Evolutionary conservation across 2,888 invertebrate genomes (phyloP), one percentile per base, ranked within the genome.

Genomic region (Archips crataeganus): DNA sequence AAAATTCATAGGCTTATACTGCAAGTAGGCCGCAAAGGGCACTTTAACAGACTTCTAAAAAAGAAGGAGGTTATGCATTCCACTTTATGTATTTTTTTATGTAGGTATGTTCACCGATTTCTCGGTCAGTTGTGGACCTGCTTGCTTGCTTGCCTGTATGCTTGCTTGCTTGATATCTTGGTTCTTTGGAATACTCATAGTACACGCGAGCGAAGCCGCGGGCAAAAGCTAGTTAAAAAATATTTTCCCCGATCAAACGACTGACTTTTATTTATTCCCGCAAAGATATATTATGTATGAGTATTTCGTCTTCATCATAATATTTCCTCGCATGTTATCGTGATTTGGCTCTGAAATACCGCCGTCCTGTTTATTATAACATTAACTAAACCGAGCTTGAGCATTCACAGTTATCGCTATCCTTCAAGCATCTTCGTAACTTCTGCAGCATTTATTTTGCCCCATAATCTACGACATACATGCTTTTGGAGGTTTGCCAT

Each of bases 401-500:
- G 60, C 60, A 36, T 11, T 32, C 32, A 32, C 32, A 57, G 57
- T 57, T 57, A 32, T 57, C 32, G 57, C 57, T 32, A 57, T 3
- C 9, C 57, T 32, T 57, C 57, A 32, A 57, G 57, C 57, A 65
- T 68, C 39, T 62, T 42, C 39, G 15, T 15, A 54, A 45, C 49
- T 69, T 64, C 69, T 34, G 36, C 42, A 49, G 57, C 64, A 64
- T 67, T 66, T 45, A 54, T 73, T 68, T 32, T 15, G 59, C 57
- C 69, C 32, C 59, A 42, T 60, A 60, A 74, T 74, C 69, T 68
- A 68, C 47, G 64, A n/a, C 69, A 57, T 36, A 63, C 34, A 60
- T 39, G 64, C 60, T 51, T 36, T 73, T 74, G 73, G 73, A 74
- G 59, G 36, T 34, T 23, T 60, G 73, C 73, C 73, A 69, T 65